phyloP scores from a whole-genome alignment of 1,140 invertebrate genomes.

The Onthophagus taurus region DNA sequence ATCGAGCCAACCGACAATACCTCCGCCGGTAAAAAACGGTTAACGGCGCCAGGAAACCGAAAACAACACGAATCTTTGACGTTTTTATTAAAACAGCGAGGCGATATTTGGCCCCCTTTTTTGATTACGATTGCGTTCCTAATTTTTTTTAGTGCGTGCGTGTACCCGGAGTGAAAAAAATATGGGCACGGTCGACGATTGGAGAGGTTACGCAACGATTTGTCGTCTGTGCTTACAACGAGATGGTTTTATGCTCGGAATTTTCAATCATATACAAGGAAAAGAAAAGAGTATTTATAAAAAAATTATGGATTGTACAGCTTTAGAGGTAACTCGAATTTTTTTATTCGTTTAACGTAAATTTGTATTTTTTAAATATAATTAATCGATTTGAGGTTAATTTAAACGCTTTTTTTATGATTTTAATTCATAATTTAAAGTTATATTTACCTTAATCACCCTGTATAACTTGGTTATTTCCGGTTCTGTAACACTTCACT shows the following conservation, averaged over 20 bases:
- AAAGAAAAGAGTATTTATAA: conserved; percentile 36
- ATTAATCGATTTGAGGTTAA: background rate
- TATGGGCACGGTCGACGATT: conserved; percentile 26
- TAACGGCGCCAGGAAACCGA: conserved; percentile 2
- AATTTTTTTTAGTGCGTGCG: conserved; percentile 5
- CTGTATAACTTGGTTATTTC: no score
- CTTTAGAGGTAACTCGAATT: conserved; percentile 32
- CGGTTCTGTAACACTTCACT: no score
- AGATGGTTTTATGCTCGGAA: conserved; percentile 45
- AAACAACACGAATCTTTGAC: background rate
- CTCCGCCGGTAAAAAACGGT: conserved; percentile 6
- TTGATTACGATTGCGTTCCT: background rate
- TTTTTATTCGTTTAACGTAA: conserved; percentile 4
- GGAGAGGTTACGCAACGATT: conserved; percentile 38
- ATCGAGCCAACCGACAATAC: conserved; percentile 13
- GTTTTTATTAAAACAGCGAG: conserved; percentile 4
- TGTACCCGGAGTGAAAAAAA: background rate
- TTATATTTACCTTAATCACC: no score
- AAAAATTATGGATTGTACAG: conserved; percentile 37
- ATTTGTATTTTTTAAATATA: conserved; percentile 1
- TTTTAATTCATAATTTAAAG: no score
- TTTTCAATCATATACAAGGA: conserved; percentile 41
- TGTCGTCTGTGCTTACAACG: conserved; percentile 48
- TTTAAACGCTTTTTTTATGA: no score
- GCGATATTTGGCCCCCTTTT: no score